Percentiles rank a stretch among this genome's conserved stretches.
phyloP scores from a whole-genome alignment of 2,888 invertebrate species.

The Agrotis puta region DNA sequence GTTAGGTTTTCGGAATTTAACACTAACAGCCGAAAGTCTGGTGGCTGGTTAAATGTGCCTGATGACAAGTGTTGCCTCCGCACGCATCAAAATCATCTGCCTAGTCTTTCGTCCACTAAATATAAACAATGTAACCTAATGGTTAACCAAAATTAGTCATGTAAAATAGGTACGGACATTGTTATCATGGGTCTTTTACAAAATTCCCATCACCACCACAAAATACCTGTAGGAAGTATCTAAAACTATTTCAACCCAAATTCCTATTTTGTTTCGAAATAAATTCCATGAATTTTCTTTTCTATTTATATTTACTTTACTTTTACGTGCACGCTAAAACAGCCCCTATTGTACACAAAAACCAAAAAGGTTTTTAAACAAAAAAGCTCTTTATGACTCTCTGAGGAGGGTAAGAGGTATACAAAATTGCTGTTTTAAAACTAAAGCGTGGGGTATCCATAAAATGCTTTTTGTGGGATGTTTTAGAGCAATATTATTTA shows the following conservation, averaged over 20 bases:
- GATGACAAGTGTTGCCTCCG: no score
- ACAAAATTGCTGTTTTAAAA: conserved; percentile 53
- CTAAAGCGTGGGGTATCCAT: conserved; percentile 47
- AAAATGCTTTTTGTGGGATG: conserved; percentile 31
- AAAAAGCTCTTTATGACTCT: conserved; percentile 43
- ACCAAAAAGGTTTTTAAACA: conserved; percentile 34
- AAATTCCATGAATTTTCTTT: conserved; percentile 37
- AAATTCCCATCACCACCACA: not conserved
- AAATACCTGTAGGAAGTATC: not conserved
- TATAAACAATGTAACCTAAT: no score
- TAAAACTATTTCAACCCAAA: conserved; percentile 22
- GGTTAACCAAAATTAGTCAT: no score
- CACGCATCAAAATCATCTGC: no score
- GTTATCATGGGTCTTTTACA: not conserved
- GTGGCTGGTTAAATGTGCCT: no score
- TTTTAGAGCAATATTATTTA: conserved; percentile 30
- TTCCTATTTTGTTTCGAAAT: conserved; percentile 18
- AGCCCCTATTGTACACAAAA: conserved; percentile 21
- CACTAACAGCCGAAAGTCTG: no score
- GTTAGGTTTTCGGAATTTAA: no score
- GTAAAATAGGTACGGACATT: no score
- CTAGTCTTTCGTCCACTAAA: no score
- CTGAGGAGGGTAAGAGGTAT: conserved; percentile 7
- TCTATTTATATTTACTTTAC: conserved; percentile 13
- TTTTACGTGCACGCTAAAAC: conserved; percentile 8